Conservation (phyloP, 2,888 invertebrate genomes). For the Meganola albula region DNA sequence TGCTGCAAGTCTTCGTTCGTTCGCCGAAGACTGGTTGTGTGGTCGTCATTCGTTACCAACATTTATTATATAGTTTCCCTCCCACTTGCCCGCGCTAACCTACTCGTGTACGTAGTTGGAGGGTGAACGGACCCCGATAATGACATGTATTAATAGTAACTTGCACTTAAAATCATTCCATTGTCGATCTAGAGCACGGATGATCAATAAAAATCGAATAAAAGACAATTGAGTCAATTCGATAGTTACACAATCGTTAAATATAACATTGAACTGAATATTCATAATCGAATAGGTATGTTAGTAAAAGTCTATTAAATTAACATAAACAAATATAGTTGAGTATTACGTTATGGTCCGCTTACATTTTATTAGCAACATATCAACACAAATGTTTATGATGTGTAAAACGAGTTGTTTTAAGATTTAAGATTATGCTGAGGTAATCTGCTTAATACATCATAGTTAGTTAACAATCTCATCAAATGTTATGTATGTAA, state of each 20-base stretch:
- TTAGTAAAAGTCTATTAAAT: constrained; percentile 8
- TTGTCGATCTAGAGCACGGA: constrained; percentile 26
- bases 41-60: constrained; percentile 37
- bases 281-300: constrained; percentile 6
- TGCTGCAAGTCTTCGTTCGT: constrained; percentile 64
- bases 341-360: constrained; percentile 3
- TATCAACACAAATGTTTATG: neutral
- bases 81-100: constrained; percentile 49
- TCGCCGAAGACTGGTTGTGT: constrained; percentile 75
- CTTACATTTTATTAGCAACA: constrained; percentile 1
- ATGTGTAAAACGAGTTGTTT: neutral
- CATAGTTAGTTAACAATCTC: too few species aligned
- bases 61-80: constrained; percentile 67
- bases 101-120: too few species aligned
- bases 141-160: constrained; percentile 59
- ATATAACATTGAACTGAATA: constrained; percentile 16
- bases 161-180: constrained; percentile 37
- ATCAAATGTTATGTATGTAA: too few species aligned
- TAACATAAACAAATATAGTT: constrained; percentile 11
- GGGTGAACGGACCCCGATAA: constrained; percentile 45
- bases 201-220: constrained; percentile 4
- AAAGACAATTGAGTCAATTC: constrained; percentile 14
- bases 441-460: too few species aligned
- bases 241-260: constrained; percentile 12
- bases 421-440: too few species aligned